Base-by-base conservation (phyloP, 1,140 invertebrate species). In the Papilio aristodemus region DNA sequence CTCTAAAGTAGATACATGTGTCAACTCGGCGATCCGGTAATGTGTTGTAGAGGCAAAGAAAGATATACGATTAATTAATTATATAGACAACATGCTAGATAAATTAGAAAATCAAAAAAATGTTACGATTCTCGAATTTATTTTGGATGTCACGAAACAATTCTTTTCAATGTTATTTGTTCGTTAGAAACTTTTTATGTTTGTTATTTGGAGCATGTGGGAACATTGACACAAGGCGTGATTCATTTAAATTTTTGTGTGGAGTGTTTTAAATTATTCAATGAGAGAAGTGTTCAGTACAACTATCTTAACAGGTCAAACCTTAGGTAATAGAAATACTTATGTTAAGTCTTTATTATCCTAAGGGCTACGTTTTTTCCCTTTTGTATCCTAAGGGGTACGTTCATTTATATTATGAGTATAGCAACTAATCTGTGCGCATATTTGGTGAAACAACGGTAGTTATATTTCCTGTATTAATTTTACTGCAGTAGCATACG, bases 91-190 rank as follows among this genome's bases (percentile, higher is more conserved):
- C 8, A 60, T 5, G 32, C 8, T 58, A 60, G 14, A 62, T 36
- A 62, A 62, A 62, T 37, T 38, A 62, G 27, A 36, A 62, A 62
- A 62, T 19, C 14, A n/a, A 54, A 54, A 54, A 22, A 54, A 54
- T 54, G 46, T 54, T 54, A 54, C 46, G 46, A 22, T 54, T 54
- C 1, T 54, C 8, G 46, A 22, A 22, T 54, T 22, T 25, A 22
- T 54, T 54, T 54, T 22, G 19, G 4, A 17, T 22, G 22, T 54
- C 19, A 54, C 46, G 46, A 54, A 54, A 54, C 46, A 54, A 54
- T 54, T 46, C 19, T 14, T 46, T 46, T 46, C 2, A 46, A 19
- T 46, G 43, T 46, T 41, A 41, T 41, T 43, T 43, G 43, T 50
- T 50, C 7, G 41, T 43, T 43, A 7, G 41, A 43, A 43, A 17